Base-by-base conservation (phyloP, 2,113 vertebrate species). In the Gymnorhina tibicen region DNA sequence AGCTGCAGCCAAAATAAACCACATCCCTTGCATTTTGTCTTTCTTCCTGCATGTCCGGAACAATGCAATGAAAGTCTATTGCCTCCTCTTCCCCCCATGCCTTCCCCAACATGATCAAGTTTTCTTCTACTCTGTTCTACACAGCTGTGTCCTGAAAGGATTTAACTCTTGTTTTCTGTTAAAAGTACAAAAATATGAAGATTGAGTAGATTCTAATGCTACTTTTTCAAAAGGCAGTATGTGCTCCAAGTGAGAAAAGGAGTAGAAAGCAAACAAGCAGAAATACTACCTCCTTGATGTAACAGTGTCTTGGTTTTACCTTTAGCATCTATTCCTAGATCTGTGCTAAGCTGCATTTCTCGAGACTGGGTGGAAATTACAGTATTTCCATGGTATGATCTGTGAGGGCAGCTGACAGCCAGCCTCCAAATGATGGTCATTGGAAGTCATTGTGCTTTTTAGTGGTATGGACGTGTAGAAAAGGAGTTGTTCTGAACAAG, bases 1-100 rank as follows among this genome's bases (percentile, higher is more conserved):
- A 87, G 84, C 94, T 94, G 84, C 80, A 91, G 94, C 87, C 94
- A 92, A 95, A 94, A 76, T 87, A 96, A 96, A 94, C 93, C 94
- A 94, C 94, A 95, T 91, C 91, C 91, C 77, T 95, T 94, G 66
- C 89, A 96, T 96, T 81, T 95, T 95, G 64, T 92, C 94, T 94
- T 89, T 87, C 77, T 95, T 89, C 69, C 80, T 95, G 66, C 74
- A 10, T 69, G 84, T 93, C 84, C 9, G 1, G 91, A 95, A 82
- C 52, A 93, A 91, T 1, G 1, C 69, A 89, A 62, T 87, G 80
- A 62, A 74, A 86, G 73, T 28, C 53, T 72, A 16, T 69, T 68
- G 28, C 74, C 69, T 92, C 10, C 55, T 82, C 76, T 88, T 58
- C 20, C 44, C 74, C 50, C 17, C 16, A 9, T 55, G 35, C 21